These are phyloP conservation scores for Drosophila anomalipes DNA, from an alignment of 2,888 invertebrate genomes.

Conservation along the genomic window DNA sequence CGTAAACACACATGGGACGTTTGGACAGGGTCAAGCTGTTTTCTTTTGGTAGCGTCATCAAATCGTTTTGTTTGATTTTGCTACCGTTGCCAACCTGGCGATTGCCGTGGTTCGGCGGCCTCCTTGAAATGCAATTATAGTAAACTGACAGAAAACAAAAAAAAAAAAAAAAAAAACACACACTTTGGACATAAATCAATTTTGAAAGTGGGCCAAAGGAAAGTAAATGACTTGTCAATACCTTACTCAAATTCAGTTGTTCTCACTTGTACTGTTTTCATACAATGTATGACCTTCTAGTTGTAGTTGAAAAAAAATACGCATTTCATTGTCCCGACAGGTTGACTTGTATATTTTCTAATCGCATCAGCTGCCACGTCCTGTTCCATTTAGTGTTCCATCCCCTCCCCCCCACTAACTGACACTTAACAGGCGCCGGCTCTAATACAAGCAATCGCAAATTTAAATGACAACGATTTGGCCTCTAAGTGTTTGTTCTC, in stretches of 20 bases:
- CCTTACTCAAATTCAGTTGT: constrained; percentile 13
- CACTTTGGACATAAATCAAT: constrained; percentile 74
- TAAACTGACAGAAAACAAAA: constrained; percentile 53
- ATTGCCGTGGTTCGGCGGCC: constrained; percentile 10
- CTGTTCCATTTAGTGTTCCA: constrained; percentile 3
- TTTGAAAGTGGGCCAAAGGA: constrained; percentile 69
- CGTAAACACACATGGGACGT: neutral
- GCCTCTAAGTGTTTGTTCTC: constrained; percentile 22
- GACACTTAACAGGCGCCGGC: constrained; percentile 53
- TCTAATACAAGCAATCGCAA: constrained; percentile 61
- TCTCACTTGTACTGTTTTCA: neutral
- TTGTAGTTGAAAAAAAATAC: neutral
- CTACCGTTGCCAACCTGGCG: constrained; percentile 34
- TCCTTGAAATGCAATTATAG: constrained; percentile 56
- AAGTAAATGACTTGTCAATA: constrained; percentile 58
- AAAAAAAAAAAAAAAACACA: constrained; percentile 37
- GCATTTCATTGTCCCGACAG: constrained; percentile 49
- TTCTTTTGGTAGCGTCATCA: neutral
- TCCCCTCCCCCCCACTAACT: constrained; percentile 13
- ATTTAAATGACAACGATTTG: constrained; percentile 71
- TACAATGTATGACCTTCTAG: neutral
- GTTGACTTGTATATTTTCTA: constrained; percentile 30
- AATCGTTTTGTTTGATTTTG: constrained; percentile 5
- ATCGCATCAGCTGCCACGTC: constrained; percentile 29
- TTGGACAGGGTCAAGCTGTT: neutral